These are phyloP conservation scores for Coelogynopora nodosa DNA, from an alignment of 2,888 invertebrate species.

Conservation along the genomic window DNA sequence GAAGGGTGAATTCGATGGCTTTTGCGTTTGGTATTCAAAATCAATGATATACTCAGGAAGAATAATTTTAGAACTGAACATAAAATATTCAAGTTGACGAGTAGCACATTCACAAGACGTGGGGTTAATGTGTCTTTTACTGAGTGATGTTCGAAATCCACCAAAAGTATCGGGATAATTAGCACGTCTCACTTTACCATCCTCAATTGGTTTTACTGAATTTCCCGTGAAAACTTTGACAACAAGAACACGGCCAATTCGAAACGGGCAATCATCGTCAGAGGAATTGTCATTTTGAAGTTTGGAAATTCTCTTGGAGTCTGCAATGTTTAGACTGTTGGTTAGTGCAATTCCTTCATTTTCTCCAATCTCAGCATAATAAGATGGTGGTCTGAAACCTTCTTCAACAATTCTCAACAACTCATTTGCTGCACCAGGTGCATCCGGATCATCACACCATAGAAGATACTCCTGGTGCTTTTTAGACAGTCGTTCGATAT, in stretches of 20 bases:
- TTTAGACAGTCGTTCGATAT: constrained; percentile 18
- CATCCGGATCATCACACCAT: constrained; percentile 55
- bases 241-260: constrained; percentile 53
- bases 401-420: constrained; percentile 56
- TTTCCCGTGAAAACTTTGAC: constrained; percentile 39
- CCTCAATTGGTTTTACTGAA: not conserved
- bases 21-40: constrained; percentile 58
- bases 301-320: constrained; percentile 53
- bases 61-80: constrained; percentile 58
- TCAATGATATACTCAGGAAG: constrained; percentile 62
- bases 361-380: constrained; percentile 14
- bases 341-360: constrained; percentile 56
- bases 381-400: constrained; percentile 52
- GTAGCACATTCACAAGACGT: constrained; percentile 58
- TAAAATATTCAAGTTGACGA: constrained; percentile 61
- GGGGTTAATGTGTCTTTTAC: not conserved
- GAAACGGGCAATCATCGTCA: constrained; percentile 55
- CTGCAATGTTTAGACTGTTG: constrained; percentile 59
- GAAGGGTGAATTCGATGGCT: constrained; percentile 15
- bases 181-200: constrained; percentile 27
- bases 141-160: not conserved
- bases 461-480: constrained; percentile 58
- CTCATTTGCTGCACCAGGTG: constrained; percentile 54
- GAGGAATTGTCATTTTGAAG: constrained; percentile 39
- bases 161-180: not conserved